These are phyloP conservation scores for Leptestheria dahalacensis DNA, from an alignment of 1,140 invertebrate genomes.

Conservation along the genomic window DNA sequence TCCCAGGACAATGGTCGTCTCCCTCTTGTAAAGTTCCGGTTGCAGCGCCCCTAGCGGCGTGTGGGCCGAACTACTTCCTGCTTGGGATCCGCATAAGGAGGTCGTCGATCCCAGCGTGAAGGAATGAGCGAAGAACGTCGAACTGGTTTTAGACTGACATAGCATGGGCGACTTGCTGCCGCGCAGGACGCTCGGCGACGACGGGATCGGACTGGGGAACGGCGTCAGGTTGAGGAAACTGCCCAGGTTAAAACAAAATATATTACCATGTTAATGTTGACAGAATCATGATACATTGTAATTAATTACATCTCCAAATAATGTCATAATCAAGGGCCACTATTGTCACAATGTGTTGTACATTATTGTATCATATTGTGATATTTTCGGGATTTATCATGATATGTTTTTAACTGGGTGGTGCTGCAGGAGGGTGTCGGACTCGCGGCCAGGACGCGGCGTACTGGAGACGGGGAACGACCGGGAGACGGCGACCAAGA, in stretches of 20 bases:
- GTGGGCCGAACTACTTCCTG: slow-evolving; percentile 41
- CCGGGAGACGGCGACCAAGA: slow-evolving; percentile 4
- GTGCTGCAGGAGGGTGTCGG: background rate
- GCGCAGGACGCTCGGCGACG: background rate
- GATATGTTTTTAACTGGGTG: too few relatives aligned
- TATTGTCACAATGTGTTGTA: background rate
- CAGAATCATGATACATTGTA: background rate
- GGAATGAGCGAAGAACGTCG: background rate
- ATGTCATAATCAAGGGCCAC: background rate
- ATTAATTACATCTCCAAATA: background rate
- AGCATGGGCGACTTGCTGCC: slow-evolving; percentile 7
- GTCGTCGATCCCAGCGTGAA: slow-evolving; percentile 20
- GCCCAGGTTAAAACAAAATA: too few relatives aligned
- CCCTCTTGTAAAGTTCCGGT: slow-evolving; percentile 55
- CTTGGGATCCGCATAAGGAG: slow-evolving; percentile 15
- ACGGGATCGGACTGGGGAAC: slow-evolving; percentile 4
- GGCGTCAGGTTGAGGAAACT: slow-evolving; percentile 7
- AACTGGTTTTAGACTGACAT: background rate
- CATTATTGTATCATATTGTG: background rate
- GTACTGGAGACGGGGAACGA: slow-evolving; percentile 6
- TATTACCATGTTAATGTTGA: background rate
- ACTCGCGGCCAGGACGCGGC: background rate
- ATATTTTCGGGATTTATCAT: background rate
- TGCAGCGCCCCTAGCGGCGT: slow-evolving; percentile 68
- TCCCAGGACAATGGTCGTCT: slow-evolving; percentile 29